Evolutionary conservation across 2,797 vertebrate genomes (phyloP).

Genomic region (Hapalemur alaotrensis): DNA sequence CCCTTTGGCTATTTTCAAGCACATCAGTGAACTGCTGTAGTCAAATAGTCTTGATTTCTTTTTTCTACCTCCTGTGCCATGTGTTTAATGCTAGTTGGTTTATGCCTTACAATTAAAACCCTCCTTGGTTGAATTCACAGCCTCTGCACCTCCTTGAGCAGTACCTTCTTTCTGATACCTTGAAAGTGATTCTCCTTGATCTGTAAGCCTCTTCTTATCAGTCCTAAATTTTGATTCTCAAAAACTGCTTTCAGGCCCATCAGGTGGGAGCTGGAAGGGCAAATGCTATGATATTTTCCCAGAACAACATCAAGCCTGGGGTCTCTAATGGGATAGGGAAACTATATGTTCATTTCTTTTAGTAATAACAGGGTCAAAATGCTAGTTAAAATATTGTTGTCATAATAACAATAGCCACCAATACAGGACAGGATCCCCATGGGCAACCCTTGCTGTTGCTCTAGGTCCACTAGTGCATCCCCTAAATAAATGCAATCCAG

Average conservation of each 20-base stretch:
- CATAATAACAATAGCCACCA: not conserved
- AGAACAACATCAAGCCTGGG: not conserved
- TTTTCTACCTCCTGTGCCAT: not conserved
- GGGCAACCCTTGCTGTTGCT: not conserved
- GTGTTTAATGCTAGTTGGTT: constrained; percentile 24
- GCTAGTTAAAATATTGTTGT: not conserved
- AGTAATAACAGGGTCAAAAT: not conserved
- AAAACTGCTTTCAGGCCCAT: not conserved
- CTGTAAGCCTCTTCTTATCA: not conserved
- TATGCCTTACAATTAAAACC: not conserved
- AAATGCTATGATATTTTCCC: not conserved
- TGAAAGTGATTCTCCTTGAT: not conserved
- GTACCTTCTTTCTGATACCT: not conserved
- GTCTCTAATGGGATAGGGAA: not conserved
- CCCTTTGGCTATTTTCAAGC: not conserved
- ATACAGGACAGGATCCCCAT: not conserved
- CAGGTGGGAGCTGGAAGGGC: not conserved
- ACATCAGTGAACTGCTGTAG: not conserved
- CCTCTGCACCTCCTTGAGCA: not conserved
- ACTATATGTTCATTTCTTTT: not conserved
- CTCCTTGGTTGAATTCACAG: constrained; percentile 10
- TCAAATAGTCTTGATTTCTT: not conserved
- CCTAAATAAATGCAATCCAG: not conserved
- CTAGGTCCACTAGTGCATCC: not conserved
- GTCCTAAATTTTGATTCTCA: constrained; percentile 2